Base-by-base conservation (phyloP, 2,113 vertebrate genomes). In the Nycticorax nycticorax region DNA sequence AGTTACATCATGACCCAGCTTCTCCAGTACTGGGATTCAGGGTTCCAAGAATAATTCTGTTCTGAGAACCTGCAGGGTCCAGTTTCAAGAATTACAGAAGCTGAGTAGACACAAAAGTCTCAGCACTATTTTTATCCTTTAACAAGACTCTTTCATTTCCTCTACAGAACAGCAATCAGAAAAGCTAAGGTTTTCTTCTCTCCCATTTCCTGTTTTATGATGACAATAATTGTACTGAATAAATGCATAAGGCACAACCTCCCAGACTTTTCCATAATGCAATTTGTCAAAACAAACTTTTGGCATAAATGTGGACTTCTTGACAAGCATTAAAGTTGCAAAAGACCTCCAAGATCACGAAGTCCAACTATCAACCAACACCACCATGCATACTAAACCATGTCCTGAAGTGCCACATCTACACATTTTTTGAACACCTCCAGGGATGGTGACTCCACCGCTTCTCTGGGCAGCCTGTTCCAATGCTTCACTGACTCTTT, bases 101-200 rank as follows among this genome's bases (percentile, higher is more conserved):
- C 9, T 26, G 26, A 48, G 18, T 37, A 78, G 73, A 59, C n/a
- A 59, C 47, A 74, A 59, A 71, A 30, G 35, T 72, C 19, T 92
- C 9, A 8, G 12, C 16, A 23, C 43, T 59, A n/a, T 74, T 3
- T 1, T 57, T 52, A 43, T 48, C 12, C 7, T 84, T 33, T 39
- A 60, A 43, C 35, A 92, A 32, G 55, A 33, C 8, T 84, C 76
- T 96, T 88, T 96, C 91, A 82, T 78, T 95, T 96, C 89, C 96
- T 79, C 81, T 82, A 28, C 10, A 72, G 13, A 45, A 4, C 24
- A 82, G 23, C 26, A 47, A 35, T 43, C 14, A 94, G 64, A 85
- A 63, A 22, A 62, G 56, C 33, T 28, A 28, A 24, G 30, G 8
- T 48, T 66, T 73, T 84, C 14, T 35, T 39, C 26, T 79, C 22